These are phyloP conservation scores for Bothrops jararaca DNA, from an alignment of 2,113 vertebrate genomes.

Conservation along the genomic window DNA sequence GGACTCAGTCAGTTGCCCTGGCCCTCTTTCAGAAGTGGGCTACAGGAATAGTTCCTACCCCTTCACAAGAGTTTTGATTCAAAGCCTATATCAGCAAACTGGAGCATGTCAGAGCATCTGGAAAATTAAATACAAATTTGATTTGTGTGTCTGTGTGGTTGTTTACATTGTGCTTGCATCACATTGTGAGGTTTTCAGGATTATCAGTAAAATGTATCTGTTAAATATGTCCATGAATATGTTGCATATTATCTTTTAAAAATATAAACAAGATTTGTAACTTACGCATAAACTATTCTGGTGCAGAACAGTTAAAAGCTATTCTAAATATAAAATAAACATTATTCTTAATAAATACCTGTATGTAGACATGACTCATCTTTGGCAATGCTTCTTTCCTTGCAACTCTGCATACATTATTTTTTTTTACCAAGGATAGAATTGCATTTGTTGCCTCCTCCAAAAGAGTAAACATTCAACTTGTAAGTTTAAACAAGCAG, in stretches of 20 bases:
- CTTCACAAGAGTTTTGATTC: neutral
- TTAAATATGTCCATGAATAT: neutral
- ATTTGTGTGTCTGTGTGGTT: neutral
- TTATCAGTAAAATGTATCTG: neutral
- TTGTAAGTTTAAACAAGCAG: neutral
- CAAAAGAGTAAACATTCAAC: neutral
- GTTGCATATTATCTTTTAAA: neutral
- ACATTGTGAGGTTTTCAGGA: neutral
- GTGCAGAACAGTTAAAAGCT: neutral
- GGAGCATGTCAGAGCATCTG: neutral
- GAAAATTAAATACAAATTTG: neutral
- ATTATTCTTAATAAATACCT: neutral
- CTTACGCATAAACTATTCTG: neutral
- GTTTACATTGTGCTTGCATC: neutral
- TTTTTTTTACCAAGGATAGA: neutral
- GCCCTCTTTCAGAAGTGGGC: neutral
- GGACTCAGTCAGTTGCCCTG: neutral
- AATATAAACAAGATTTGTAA: neutral
- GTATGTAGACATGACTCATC: neutral
- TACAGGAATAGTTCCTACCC: neutral
- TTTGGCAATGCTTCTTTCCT: neutral
- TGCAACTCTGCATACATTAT: neutral
- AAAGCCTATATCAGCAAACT: neutral
- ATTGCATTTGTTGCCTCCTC: neutral
- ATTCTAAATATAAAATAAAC: neutral